Percentiles rank a stretch among this genome's conserved stretches.
These are phyloP conservation scores for Equus quagga DNA, from an alignment of 2,113 vertebrate species.

Conservation along the genomic window DNA sequence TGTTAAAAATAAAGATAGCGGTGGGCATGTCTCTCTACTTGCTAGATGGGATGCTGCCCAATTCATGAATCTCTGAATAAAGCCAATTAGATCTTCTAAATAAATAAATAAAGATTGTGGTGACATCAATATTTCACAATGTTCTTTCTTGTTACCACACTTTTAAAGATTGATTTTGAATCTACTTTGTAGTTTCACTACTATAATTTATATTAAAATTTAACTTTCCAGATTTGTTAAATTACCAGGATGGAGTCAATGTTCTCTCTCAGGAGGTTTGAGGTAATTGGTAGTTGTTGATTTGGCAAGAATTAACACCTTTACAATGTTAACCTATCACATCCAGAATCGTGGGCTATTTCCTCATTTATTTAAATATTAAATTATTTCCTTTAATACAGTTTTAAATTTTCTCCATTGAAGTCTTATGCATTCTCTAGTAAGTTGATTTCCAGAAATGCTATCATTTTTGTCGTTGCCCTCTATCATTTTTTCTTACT, in stretches of 20 bases:
- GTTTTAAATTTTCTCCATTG: not conserved
- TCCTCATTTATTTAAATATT: constrained; percentile 3
- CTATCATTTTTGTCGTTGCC: not conserved
- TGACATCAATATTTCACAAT: not conserved
- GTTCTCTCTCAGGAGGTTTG: not conserved
- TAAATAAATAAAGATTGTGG: not conserved
- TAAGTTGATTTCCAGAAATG: not conserved
- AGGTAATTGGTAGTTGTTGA: not conserved
- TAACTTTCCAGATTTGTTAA: not conserved
- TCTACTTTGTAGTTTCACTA: not conserved
- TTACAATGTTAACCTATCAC: not conserved
- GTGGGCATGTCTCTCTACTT: no score
- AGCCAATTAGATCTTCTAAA: no score
- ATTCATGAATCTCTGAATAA: no score
- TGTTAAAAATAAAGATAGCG: not conserved
- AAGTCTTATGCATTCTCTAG: not conserved
- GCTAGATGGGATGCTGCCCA: no score
- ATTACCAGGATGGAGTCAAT: not conserved
- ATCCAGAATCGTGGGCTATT: not conserved
- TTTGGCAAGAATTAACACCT: not conserved
- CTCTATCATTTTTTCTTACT: not conserved
- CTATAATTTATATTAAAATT: not conserved
- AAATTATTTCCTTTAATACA: not conserved
- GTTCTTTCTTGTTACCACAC: not conserved
- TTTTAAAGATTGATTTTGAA: not conserved